phyloP scores from a whole-genome alignment of 2,797 vertebrate species.

The Schizopygopsis malacanthus region DNA sequence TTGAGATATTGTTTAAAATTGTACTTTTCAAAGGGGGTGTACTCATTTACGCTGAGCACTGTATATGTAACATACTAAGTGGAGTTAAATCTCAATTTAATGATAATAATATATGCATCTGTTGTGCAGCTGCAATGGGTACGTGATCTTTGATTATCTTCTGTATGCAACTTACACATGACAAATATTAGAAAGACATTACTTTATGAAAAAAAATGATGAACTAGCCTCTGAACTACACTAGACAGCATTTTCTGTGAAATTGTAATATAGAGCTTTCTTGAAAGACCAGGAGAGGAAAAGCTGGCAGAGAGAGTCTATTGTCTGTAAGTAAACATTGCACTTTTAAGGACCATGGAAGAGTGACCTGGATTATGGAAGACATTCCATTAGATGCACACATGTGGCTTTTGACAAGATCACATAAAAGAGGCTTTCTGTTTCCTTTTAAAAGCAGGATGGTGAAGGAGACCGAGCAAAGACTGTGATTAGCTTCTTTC shows the following conservation, averaged over 20 bases:
- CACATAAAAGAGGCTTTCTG: constrained; percentile 37
- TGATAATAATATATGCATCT: not conserved
- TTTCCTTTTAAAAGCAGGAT: constrained; percentile 49
- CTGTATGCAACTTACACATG: not conserved
- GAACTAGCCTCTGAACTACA: not conserved
- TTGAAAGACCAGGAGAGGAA: not conserved
- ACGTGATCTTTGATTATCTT: not conserved
- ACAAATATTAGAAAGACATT: not conserved
- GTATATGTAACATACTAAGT: not conserved
- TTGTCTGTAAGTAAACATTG: constrained; percentile 41
- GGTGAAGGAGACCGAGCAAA: constrained; percentile 42
- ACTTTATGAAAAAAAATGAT: not conserved
- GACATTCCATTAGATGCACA: constrained; percentile 47
- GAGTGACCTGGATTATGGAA: constrained; percentile 48
- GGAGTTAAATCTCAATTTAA: not conserved
- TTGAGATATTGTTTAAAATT: too few relatives aligned
- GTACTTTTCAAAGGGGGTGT: too few relatives aligned
- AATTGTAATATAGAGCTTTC: not conserved
- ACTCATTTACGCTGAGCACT: too few relatives aligned
- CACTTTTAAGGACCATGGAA: constrained; percentile 39
- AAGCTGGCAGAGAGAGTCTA: not conserved
- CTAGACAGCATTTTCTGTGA: not conserved
- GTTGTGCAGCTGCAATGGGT: not conserved
- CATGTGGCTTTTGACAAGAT: constrained; percentile 10
- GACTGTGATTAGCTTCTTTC: constrained; percentile 56